Conservation (phyloP, 1,140 invertebrate genomes). For the Lordiphosa stackelbergi region DNA sequence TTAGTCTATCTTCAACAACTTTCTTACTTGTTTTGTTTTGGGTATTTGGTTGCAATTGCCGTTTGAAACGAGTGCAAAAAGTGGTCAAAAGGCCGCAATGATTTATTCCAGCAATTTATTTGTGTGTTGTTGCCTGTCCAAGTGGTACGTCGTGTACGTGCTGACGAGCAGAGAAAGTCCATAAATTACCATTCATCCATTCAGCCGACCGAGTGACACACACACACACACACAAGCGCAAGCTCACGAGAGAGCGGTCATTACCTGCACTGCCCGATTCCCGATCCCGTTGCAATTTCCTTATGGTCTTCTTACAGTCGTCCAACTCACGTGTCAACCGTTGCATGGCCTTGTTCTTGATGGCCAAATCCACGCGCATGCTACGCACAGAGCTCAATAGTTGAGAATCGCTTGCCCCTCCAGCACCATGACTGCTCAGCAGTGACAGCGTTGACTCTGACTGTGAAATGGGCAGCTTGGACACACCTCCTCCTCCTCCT, state of each 20-base stretch:
- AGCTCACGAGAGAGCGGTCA: conserved; percentile 9
- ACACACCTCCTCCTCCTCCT: conserved; percentile 10
- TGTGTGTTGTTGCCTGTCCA: conserved; percentile 38
- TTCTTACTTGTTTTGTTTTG: conserved; percentile 10
- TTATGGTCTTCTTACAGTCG: conserved; percentile 85
- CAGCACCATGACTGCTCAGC: conserved; percentile 28
- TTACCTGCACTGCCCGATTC: conserved; percentile 79
- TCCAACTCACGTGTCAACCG: conserved; percentile 86
- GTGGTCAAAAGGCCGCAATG: conserved; percentile 69
- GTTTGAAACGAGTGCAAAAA: conserved; percentile 70
- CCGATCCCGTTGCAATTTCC: conserved; percentile 85
- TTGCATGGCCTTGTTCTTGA: conserved; percentile 84
- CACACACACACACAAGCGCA: conserved; percentile 37
- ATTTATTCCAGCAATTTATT: conserved; percentile 74
- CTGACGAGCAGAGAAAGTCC: conserved; percentile 75
- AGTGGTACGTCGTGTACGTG: conserved; percentile 62
- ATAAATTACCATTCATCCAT: conserved; percentile 57
- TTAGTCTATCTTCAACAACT: conserved; percentile 11
- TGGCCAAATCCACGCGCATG: conserved; percentile 83
- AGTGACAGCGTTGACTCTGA: conserved; percentile 73
- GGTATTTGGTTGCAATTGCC: conserved; percentile 36
- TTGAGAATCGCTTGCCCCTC: conserved; percentile 78
- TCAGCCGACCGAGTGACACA: conserved; percentile 55
- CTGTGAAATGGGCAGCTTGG: conserved; percentile 71
- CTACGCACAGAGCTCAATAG: conserved; percentile 87